These are phyloP conservation scores for Drosophila erecta DNA, from an alignment of 1,140 invertebrate species.

Conservation along the genomic window DNA sequence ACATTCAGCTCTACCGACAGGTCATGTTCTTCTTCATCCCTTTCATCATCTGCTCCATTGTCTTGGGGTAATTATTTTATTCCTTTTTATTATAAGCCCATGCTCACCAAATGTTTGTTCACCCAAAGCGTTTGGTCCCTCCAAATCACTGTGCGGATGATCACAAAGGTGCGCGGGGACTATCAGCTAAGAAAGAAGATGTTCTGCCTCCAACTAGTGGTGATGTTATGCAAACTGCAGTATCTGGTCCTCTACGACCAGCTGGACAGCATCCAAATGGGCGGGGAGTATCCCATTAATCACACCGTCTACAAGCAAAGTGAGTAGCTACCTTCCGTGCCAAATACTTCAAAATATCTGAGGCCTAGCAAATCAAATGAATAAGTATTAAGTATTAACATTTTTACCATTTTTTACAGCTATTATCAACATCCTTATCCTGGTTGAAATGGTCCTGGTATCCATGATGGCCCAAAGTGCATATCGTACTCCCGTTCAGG, in stretches of 20 bases:
- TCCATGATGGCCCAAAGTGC: conserved; percentile 76
- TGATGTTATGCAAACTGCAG: conserved; percentile 77
- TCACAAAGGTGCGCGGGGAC: conserved; percentile 60
- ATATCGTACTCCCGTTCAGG: conserved; percentile 69
- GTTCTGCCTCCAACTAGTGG: conserved; percentile 75
- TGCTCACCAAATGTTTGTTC: neutral
- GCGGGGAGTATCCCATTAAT: conserved; percentile 79
- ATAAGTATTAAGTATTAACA: no score
- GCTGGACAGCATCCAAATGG: conserved; percentile 62
- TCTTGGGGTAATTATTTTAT: conserved; percentile 43
- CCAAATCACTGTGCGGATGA: conserved; percentile 78
- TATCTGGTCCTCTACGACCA: conserved; percentile 73
- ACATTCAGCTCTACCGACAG: conserved; percentile 52
- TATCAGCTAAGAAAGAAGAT: conserved; percentile 79
- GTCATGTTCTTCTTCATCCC: conserved; percentile 77
- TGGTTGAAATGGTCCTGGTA: conserved; percentile 80
- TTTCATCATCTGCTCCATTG: conserved; percentile 69
- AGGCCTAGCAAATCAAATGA: no score
- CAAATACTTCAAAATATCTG: neutral
- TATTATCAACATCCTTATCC: conserved; percentile 75
- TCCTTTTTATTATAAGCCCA: neutral
- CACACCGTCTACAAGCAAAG: conserved; percentile 80
- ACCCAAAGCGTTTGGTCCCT: conserved; percentile 55
- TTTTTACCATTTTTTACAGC: conserved; percentile 38
- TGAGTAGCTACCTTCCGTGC: conserved; percentile 30